Percentiles rank a stretch among this genome's conserved stretches.
Evolutionary conservation across 1,140 invertebrate genomes (phyloP).

Genomic region (Dendrolimus punctatus): DNA sequence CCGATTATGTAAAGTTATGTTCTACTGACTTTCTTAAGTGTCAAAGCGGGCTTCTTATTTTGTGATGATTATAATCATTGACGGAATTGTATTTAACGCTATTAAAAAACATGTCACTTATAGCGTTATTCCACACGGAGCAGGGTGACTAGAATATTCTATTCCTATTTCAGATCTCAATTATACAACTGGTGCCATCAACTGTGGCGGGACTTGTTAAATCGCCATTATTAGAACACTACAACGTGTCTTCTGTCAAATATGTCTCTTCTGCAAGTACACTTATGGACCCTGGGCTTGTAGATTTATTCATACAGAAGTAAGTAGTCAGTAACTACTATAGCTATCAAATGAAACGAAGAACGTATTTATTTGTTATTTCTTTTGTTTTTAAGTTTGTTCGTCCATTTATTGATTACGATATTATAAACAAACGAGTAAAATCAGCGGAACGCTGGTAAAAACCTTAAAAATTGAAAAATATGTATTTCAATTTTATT

Average conservation of each 20-base stretch:
- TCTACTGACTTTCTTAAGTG: too few relatives aligned
- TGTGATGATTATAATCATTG: too few relatives aligned
- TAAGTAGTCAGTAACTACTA: neutral
- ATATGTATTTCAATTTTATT: neutral
- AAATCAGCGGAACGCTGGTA: neutral
- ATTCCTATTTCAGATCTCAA: neutral
- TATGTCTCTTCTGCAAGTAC: constrained; percentile 10
- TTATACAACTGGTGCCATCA: constrained; percentile 1
- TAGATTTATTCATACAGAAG: constrained; percentile 2
- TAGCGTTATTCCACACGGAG: too few relatives aligned
- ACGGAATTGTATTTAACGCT: too few relatives aligned
- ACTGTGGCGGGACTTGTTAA: constrained; percentile 7
- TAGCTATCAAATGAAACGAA: too few relatives aligned
- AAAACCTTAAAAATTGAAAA: neutral
- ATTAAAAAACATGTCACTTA: too few relatives aligned
- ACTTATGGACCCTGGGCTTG: neutral
- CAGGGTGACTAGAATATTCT: too few relatives aligned
- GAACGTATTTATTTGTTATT: too few relatives aligned
- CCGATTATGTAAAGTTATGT: too few relatives aligned
- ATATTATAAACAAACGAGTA: neutral
- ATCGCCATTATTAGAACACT: constrained; percentile 1
- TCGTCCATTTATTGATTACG: too few relatives aligned
- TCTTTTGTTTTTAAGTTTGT: too few relatives aligned
- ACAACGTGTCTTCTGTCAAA: constrained; percentile 5
- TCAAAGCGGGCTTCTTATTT: too few relatives aligned